phyloP scores from a whole-genome alignment of 92 coral and sea anemone species.

The Pocillopora grandis region DNA sequence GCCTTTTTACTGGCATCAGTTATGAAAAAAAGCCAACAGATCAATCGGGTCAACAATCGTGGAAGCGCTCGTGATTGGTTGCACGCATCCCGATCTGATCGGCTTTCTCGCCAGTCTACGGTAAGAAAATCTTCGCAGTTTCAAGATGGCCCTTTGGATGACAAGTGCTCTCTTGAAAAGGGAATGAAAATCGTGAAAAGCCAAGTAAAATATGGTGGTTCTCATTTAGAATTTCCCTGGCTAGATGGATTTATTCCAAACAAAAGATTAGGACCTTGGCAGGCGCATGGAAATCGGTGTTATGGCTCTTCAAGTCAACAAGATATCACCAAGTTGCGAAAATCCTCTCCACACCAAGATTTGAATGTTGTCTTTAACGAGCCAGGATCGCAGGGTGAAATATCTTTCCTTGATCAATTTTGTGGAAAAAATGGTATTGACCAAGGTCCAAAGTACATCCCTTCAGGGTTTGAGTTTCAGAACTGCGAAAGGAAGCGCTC shows the following conservation, averaged over 20 bases:
- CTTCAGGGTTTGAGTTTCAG: neutral
- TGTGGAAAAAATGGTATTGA: neutral
- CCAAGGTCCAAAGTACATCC: neutral
- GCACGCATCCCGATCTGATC: too few species aligned
- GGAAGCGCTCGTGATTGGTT: too few species aligned
- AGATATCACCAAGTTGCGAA: neutral
- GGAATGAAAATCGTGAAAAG: neutral
- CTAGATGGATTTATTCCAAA: neutral
- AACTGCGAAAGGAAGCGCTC: neutral
- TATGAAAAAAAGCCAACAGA: too few species aligned
- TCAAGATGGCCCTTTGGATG: too few species aligned
- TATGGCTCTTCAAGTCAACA: neutral
- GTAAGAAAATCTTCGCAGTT: neutral
- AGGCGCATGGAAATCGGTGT: neutral
- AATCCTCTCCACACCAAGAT: neutral
- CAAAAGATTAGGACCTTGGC: neutral
- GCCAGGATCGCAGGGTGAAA: neutral
- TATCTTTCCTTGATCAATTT: neutral
- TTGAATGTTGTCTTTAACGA: neutral
- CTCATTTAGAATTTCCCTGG: neutral
- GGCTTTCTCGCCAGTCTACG: neutral
- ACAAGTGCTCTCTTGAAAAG: neutral
- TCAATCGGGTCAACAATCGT: too few species aligned
- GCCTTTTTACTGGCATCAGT: too few species aligned
- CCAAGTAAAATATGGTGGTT: neutral